These are phyloP conservation scores for Toxostoma redivivum DNA, from an alignment of 2,113 vertebrate genomes.

Conservation along the genomic window DNA sequence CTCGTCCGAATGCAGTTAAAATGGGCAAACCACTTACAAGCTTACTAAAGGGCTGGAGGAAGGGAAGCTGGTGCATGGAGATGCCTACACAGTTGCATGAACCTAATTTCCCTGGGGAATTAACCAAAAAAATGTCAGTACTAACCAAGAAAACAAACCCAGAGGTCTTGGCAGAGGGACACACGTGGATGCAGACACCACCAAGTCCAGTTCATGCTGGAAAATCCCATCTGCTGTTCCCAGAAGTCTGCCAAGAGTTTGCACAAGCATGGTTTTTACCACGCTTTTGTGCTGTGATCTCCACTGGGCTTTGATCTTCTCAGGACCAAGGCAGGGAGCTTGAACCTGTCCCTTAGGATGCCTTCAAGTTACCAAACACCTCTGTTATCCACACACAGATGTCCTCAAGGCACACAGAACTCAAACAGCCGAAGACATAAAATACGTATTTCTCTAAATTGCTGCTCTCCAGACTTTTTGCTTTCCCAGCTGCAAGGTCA, in stretches of 20 bases:
- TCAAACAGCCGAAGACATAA: neutral
- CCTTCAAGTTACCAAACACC: neutral
- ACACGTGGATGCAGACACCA: accelerated
- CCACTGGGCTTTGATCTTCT: neutral
- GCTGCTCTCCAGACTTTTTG: neutral
- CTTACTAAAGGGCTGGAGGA: neutral
- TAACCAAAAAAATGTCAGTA: neutral
- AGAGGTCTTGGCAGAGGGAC: neutral
- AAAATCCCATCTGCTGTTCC: neutral
- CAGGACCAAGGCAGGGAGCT: neutral
- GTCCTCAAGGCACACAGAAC: neutral
- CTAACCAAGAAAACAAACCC: neutral
- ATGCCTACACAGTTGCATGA: neutral
- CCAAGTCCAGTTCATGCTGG: too few species aligned
- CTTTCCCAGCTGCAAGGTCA: neutral
- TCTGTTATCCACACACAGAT: neutral
- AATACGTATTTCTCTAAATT: neutral
- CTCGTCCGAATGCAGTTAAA: neutral
- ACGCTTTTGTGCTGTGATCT: too few species aligned
- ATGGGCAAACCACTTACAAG: accelerated
- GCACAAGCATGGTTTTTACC: accelerated
- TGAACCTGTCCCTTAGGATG: neutral
- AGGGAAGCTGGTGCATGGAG: neutral
- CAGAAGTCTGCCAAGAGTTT: neutral
- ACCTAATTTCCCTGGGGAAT: neutral